Evolutionary conservation across 2,113 vertebrate species (phyloP), one percentile per base, ranked within the genome.

Genomic region (Irena cyanogastra): DNA sequence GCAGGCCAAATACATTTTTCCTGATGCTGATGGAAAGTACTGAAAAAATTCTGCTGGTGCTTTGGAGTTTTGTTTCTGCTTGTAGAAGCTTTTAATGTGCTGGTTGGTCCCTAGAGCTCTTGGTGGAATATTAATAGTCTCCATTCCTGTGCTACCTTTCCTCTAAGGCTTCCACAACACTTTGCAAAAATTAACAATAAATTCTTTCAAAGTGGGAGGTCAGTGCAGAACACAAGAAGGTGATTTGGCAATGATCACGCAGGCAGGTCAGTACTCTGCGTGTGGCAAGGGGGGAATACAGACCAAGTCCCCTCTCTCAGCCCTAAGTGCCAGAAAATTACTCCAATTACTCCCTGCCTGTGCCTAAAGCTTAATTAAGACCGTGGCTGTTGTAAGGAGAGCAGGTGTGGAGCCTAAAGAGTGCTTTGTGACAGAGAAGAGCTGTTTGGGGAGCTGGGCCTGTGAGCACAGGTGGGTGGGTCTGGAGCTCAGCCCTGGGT

Each of bases 311-410:
- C 63, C 28, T 31, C 26, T 63, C 80, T 79, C 57, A 61, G 80
- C 52, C 3, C 0, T 35, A 41, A 54, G 53, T 81, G 72, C 33
- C 56, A 89, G 71, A 39, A 60, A 87, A 35, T 87, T 64, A 78
- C 41, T 81, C 64, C 72, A 89, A 27, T 84, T 75, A 82, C 56
- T 90, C 79, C 83, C 76, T n/a, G 37, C 37, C 59, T 74, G 54
- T 85, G 69, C 77, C 89, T 89, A 31, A 85, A 84, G 45, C 64
- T 78, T 68, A 65, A 68, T 94, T 77, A 87, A 88, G 66, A 37
- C 47, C 0, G 0, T 42, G 35, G 6, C 63, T 56, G 64, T 56
- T 0, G 0, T 3, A 17, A 56, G 49, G 47, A 44, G 84, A 44
- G 35, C 76, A 79, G 77, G 37, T 90, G 85, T 63, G 83, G 70